These are phyloP conservation scores for Dynastes grantii DNA, from an alignment of 2,888 invertebrate species.

Conservation along the genomic window DNA sequence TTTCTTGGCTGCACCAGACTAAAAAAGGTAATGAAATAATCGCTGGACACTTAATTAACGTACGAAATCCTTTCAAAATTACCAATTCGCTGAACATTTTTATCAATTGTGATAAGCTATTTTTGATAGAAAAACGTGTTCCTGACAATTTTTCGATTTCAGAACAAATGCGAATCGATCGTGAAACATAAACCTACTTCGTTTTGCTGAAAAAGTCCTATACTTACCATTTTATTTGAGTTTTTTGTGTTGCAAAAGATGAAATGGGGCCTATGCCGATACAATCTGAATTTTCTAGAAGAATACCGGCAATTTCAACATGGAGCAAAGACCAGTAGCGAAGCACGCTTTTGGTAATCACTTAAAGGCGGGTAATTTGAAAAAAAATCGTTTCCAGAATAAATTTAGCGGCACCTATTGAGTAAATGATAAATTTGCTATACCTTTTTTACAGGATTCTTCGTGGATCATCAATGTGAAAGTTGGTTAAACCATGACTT, in stretches of 20 bases:
- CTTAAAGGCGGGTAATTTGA: constrained; percentile 10
- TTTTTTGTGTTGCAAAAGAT: not conserved
- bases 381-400: not conserved
- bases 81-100: constrained; percentile 49
- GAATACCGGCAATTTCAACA: constrained; percentile 1
- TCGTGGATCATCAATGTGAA: no score
- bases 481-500: no score
- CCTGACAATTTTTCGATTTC: constrained; percentile 44
- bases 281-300: constrained; percentile 42
- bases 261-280: not conserved
- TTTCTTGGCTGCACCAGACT: constrained; percentile 75
- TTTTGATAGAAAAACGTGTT: constrained; percentile 41
- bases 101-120: constrained; percentile 31
- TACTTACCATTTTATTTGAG: constrained; percentile 48
- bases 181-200: constrained; percentile 8
- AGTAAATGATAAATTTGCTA: no score
- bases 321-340: constrained; percentile 21
- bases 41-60: not conserved
- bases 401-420: constrained; percentile 12
- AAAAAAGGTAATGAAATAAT: constrained; percentile 53
- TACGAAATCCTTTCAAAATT: not conserved
- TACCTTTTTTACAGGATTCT: not conserved
- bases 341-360: not conserved
- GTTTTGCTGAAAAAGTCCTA: not conserved
- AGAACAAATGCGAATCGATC: constrained; percentile 37